Evolutionary conservation across 37 sponge, comb jelly and placozoan species (phyloP).

Genomic region (Oscarella lobularis): DNA sequence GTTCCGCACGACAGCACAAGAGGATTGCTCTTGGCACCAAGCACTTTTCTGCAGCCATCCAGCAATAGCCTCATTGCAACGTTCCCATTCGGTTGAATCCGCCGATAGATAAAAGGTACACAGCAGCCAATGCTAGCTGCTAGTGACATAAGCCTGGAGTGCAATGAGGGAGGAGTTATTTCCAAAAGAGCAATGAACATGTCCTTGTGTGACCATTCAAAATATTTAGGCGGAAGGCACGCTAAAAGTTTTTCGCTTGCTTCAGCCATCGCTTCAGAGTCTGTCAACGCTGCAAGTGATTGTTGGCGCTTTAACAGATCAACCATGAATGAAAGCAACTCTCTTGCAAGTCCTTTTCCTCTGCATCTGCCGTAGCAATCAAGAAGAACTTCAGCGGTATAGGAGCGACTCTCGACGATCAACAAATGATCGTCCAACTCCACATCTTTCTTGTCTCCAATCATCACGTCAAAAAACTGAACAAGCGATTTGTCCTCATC

Average conservation of each 20-base stretch:
- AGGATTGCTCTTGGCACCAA: neutral
- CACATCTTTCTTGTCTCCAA: neutral
- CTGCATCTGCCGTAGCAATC: neutral
- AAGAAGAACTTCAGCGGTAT: neutral
- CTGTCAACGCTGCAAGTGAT: neutral
- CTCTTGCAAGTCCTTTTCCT: neutral
- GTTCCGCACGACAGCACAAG: neutral
- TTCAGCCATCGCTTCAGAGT: neutral
- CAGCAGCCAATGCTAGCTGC: neutral
- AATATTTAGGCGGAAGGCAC: neutral
- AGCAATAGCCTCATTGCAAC: neutral
- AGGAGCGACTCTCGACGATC: neutral
- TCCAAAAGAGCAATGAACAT: neutral
- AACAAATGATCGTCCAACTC: neutral
- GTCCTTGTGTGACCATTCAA: neutral
- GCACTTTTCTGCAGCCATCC: neutral
- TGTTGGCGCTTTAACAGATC: neutral
- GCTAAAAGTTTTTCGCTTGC: neutral
- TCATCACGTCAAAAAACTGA: neutral
- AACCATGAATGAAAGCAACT: neutral
- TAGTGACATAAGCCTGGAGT: neutral
- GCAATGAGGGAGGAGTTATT: neutral
- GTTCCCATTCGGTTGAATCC: neutral
- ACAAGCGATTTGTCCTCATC: too few species aligned
- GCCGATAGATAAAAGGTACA: neutral